Evolutionary conservation across 1,140 invertebrate species (phyloP), one percentile per base, ranked within the genome.

Genomic region (Aphidius ervi): DNA sequence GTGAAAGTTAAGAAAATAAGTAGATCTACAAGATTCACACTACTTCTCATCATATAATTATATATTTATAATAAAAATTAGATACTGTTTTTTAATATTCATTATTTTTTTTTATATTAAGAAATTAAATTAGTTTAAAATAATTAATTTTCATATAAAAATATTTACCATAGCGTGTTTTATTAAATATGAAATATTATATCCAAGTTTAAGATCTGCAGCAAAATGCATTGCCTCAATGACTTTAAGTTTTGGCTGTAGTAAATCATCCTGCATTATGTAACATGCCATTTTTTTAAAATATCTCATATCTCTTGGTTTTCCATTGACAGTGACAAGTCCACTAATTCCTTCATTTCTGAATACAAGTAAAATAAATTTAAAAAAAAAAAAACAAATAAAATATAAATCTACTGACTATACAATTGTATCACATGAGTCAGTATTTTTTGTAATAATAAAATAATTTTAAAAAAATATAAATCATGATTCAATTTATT

Each of bases 181-280:
- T 31, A 31, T 31, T 31, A 31, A 31, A 31, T 3, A 31, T 31
- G 23, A 31, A 42, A 92, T 75, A 9, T 82, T 84, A 57, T 83
- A 83, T 4, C 88, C 89, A 0, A 97, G 81, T 75, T 97, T 97
- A 3, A 98, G 79, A 71, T 95, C 89, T 0, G 92, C 91, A 0
- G 94, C 91, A 67, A 94, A 88, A 59, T 84, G 81, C 88, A 97
- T 91, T 3, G 90, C 84, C 75, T 98, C 94, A 23, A 84, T 79
- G 2, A 96, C 92, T 0, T 91, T 92, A 46, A 97, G 86, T 65
- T 89, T 85, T 0, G 90, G 91, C 68, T 95, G 89, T 5, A 94
- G 78, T 16, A 95, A 81, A 77, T 97, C 93, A 58, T 96, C 87
- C 73, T 98, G 95, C 93, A 97, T 95, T 65, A 97, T 97, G 77